Conservation (phyloP, 53 echinoderm and acorn worm species). For the Echinometra lucunter region DNA sequence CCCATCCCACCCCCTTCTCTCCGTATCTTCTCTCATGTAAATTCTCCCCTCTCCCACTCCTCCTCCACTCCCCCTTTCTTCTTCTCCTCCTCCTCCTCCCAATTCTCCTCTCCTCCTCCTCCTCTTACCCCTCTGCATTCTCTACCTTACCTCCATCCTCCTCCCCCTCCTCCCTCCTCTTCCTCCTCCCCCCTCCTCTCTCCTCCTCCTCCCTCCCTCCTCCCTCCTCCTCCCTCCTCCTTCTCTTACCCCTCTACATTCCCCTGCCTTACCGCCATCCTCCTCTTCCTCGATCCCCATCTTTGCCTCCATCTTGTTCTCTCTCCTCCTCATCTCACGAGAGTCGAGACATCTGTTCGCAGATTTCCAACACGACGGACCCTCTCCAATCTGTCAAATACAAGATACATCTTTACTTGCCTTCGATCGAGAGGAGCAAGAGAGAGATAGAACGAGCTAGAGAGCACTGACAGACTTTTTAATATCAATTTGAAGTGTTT, state of each 20-base stretch:
- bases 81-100: background rate
- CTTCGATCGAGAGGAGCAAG: background rate
- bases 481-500: conserved; percentile 69
- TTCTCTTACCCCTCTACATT: too few relatives aligned
- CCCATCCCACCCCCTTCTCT: background rate
- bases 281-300: too few relatives aligned
- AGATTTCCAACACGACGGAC: conserved; percentile 54
- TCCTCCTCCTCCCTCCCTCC: too few relatives aligned
- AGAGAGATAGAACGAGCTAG: background rate
- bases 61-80: background rate
- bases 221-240: too few relatives aligned
- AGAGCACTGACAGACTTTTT: conserved; percentile 63
- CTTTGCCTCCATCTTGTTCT: background rate
- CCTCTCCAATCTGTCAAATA: conserved; percentile 55
- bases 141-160: background rate
- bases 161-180: background rate
- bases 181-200: background rate
- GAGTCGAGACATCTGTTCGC: conserved; percentile 61
- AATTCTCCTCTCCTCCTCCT: too few relatives aligned
- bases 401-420: conserved; percentile 49
- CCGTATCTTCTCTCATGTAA: too few relatives aligned
- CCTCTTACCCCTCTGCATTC: too few relatives aligned
- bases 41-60: too few relatives aligned
- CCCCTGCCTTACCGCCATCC: background rate
- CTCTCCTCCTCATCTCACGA: background rate